A percentile compares a stretch with the other conserved stretches of the same genome.
Conservation (phyloP, 1,140 invertebrate species). For the Plectrocnemia conspersa region DNA sequence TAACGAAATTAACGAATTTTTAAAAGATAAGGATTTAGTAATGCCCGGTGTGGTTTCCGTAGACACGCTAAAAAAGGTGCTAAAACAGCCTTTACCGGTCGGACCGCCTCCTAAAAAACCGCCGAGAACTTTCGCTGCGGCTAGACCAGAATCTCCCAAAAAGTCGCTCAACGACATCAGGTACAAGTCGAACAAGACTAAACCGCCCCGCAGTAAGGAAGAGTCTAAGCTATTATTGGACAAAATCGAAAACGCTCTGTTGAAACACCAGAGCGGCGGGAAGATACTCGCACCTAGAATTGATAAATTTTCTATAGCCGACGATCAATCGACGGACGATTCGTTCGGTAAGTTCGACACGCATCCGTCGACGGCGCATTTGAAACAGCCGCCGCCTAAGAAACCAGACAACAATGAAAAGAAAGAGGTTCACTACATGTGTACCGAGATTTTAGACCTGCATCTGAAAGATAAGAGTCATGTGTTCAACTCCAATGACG, state of each 20-base stretch:
- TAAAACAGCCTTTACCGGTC: constrained; percentile 58
- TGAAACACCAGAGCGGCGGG: constrained; percentile 47
- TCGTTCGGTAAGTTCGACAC: constrained; percentile 18
- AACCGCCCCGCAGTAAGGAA: constrained; percentile 39
- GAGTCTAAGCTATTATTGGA: constrained; percentile 56
- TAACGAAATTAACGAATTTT: neutral
- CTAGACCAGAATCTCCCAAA: neutral
- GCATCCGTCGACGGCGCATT: constrained; percentile 14
- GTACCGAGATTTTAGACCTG: constrained; percentile 47
- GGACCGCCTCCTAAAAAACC: constrained; percentile 69
- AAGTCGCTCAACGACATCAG: constrained; percentile 14
- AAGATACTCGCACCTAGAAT: constrained; percentile 33
- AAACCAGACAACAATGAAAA: constrained; percentile 7
- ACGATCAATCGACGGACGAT: constrained; percentile 13
- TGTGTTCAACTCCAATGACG: constrained; percentile 23
- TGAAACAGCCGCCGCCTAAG: neutral
- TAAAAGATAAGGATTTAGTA: neutral
- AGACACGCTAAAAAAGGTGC: constrained; percentile 56
- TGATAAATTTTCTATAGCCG: constrained; percentile 10
- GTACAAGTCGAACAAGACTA: constrained; percentile 19
- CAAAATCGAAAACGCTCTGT: constrained; percentile 55
- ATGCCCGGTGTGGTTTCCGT: constrained; percentile 36
- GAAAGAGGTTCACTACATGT: constrained; percentile 50
- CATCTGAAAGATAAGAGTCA: constrained; percentile 16
- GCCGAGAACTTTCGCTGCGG: constrained; percentile 60